phyloP scores from a whole-genome alignment of 2,888 invertebrate species.

The Galeopsomyia nigrocyanea region DNA sequence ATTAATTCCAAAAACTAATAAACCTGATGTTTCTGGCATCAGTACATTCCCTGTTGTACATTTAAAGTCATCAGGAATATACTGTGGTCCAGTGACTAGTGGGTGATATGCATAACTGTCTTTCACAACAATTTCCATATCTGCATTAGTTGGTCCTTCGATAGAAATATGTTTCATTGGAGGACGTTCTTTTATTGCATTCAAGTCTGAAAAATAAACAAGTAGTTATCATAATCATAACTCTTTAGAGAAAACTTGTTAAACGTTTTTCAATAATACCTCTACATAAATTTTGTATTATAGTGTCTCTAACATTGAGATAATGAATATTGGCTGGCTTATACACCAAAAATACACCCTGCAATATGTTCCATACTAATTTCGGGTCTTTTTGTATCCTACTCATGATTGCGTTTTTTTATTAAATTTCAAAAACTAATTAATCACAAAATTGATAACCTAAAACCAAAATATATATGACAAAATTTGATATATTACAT shows the following conservation, averaged over 20 bases:
- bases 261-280: constrained; percentile 70
- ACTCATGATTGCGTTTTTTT: too few species aligned
- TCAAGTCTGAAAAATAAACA: constrained; percentile 74
- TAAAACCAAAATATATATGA: too few species aligned
- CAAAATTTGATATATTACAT: too few species aligned
- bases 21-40: constrained; percentile 79
- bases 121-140: constrained; percentile 73
- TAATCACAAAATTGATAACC: too few species aligned
- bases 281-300: constrained; percentile 77
- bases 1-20: constrained; percentile 83
- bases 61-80: constrained; percentile 77
- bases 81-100: constrained; percentile 82
- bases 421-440: too few species aligned
- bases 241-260: constrained; percentile 9
- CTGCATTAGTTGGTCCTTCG: constrained; percentile 75
- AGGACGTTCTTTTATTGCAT: constrained; percentile 76
- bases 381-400: constrained; percentile 69
- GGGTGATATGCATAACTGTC: constrained; percentile 83
- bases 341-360: constrained; percentile 84
- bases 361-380: constrained; percentile 76
- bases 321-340: constrained; percentile 79
- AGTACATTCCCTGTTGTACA: constrained; percentile 75
- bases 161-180: constrained; percentile 75
- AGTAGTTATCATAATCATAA: neutral
- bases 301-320: constrained; percentile 71